Conservation (phyloP, 2,113 vertebrate species). For the Sula dactylatra region DNA sequence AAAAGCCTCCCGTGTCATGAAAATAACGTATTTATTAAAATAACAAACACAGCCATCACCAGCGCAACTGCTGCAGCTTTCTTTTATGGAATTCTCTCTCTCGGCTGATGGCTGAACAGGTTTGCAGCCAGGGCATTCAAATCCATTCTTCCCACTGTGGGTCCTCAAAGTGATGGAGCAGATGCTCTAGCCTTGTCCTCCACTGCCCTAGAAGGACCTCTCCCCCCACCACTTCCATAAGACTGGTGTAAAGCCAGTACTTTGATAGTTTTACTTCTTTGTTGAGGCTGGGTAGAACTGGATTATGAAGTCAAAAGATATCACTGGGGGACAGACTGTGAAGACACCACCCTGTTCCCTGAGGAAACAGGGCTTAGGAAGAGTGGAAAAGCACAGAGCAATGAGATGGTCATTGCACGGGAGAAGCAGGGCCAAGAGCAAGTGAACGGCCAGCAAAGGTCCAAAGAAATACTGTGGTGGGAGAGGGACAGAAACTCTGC, state of each 20-base stretch:
- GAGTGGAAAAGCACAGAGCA: neutral
- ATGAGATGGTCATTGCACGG: neutral
- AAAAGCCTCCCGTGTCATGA: neutral
- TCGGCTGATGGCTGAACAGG: neutral
- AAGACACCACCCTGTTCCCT: neutral
- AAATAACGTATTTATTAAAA: neutral
- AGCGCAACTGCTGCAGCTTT: neutral
- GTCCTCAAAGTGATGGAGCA: neutral
- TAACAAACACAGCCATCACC: neutral
- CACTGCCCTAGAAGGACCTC: neutral
- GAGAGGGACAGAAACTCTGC: neutral
- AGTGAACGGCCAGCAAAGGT: neutral
- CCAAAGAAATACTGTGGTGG: neutral
- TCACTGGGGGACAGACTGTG: accelerated
- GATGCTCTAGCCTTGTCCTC: neutral
- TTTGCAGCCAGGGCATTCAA: neutral
- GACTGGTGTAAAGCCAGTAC: neutral
- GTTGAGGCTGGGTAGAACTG: neutral
- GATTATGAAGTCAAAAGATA: neutral
- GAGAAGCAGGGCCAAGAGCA: neutral
- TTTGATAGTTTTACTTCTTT: neutral
- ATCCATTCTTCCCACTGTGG: neutral
- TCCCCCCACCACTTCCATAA: neutral
- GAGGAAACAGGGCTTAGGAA: neutral
- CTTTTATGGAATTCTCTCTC: neutral